These are phyloP conservation scores for Prosapia bicincta DNA, from an alignment of 2,888 invertebrate genomes.

Conservation along the genomic window DNA sequence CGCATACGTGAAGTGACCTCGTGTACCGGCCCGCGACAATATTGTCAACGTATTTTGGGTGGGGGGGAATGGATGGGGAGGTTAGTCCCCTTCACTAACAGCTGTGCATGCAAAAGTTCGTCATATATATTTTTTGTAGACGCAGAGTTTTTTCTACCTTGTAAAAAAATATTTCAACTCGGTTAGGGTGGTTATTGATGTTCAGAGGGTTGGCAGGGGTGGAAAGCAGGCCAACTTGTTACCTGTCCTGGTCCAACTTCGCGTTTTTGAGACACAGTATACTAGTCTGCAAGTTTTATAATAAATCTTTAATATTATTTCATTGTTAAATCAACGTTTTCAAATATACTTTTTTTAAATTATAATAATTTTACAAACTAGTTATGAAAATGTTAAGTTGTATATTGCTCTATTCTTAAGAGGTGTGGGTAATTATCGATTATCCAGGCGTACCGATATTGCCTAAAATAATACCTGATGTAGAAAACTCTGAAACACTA, in stretches of 20 bases:
- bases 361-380: too few species aligned
- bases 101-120: neutral
- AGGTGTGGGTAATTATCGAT: too few species aligned
- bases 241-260: neutral
- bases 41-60: slow-evolving; percentile 2
- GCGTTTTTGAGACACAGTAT: too few species aligned
- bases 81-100: neutral
- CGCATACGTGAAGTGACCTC: neutral
- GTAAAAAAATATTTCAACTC: neutral
- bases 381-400: too few species aligned
- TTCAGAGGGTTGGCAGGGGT: neutral
- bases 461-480: too few species aligned
- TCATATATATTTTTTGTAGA: neutral
- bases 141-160: neutral
- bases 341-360: too few species aligned
- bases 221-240: neutral
- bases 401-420: too few species aligned
- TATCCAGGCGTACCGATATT: too few species aligned
- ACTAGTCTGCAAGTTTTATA: too few species aligned
- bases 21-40: neutral
- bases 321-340: too few species aligned
- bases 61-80: neutral
- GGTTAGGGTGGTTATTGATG: neutral
- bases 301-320: too few species aligned
- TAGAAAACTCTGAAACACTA: too few species aligned